phyloP scores from a whole-genome alignment of 2,113 vertebrate genomes.

The Probosciger aterrimus region DNA sequence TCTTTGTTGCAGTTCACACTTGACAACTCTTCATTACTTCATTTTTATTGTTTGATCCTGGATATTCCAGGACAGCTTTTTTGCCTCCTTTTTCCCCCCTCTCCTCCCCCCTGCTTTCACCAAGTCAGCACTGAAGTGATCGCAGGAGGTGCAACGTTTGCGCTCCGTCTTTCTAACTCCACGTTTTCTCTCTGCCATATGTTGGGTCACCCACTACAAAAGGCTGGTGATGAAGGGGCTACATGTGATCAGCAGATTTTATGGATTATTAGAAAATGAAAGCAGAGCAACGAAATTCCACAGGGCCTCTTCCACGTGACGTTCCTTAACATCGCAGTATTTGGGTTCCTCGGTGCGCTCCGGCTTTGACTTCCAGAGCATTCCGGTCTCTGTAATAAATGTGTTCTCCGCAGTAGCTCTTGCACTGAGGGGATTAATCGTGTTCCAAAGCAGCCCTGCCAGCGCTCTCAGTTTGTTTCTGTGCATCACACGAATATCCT shows the following conservation, averaged over 20 bases:
- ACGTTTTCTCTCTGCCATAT: conserved; percentile 53
- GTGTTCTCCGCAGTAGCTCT: neutral
- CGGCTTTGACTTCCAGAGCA: neutral
- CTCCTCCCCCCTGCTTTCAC: conserved; percentile 4
- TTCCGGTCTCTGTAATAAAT: neutral
- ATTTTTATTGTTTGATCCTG: neutral
- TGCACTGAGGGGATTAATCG: neutral
- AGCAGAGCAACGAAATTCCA: conserved; percentile 2
- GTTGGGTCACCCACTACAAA: conserved; percentile 59
- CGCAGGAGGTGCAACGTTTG: conserved; percentile 9
- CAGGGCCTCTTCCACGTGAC: neutral
- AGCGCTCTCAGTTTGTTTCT: neutral
- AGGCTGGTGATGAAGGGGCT: conserved; percentile 11
- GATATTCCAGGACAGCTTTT: neutral
- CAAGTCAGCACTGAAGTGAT: neutral
- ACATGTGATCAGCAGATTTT: conserved; percentile 57
- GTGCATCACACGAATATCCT: conserved; percentile 51
- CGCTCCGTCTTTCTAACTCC: neutral
- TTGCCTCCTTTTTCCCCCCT: neutral
- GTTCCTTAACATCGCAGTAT: neutral
- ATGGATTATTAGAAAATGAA: conserved; percentile 27
- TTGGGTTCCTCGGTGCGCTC: neutral
- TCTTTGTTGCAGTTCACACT: neutral
- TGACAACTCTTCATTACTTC: neutral
- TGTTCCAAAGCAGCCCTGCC: conserved; percentile 6